Conservation (phyloP, 2,113 vertebrate genomes). For the Morone chrysops region DNA sequence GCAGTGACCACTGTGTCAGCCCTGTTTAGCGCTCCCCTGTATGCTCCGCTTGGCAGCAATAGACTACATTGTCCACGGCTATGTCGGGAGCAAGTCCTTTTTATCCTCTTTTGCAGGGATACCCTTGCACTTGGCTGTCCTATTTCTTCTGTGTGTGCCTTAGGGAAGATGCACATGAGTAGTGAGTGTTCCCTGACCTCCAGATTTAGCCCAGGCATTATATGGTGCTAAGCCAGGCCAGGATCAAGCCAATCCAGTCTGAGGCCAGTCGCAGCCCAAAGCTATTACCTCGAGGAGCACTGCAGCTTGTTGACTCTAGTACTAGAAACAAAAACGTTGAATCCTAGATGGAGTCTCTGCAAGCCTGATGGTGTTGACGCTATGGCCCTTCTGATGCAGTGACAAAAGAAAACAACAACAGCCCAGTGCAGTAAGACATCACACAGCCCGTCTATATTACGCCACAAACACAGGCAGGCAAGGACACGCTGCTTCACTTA, state of each 20-base stretch:
- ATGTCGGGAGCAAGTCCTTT: constrained; percentile 46
- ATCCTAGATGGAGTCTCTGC: not conserved
- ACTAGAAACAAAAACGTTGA: not conserved
- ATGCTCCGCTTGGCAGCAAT: constrained; percentile 54
- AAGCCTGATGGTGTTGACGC: not conserved
- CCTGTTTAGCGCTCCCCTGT: constrained; percentile 39
- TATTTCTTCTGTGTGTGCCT: constrained; percentile 52
- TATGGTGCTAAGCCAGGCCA: not conserved
- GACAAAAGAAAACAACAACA: constrained; percentile 29
- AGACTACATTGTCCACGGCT: constrained; percentile 50
- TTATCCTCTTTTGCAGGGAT: constrained; percentile 48
- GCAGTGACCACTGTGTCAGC: constrained; percentile 27
- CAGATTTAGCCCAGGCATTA: constrained; percentile 58
- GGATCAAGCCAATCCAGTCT: constrained; percentile 24
- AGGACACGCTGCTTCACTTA: constrained; percentile 29
- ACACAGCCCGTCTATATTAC: constrained; percentile 5
- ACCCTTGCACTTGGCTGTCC: constrained; percentile 60
- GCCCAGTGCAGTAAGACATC: constrained; percentile 32
- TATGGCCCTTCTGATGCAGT: constrained; percentile 3
- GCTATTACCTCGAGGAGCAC: constrained; percentile 24
- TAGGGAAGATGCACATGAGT: constrained; percentile 38
- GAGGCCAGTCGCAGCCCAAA: not conserved
- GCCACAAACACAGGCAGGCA: constrained; percentile 26
- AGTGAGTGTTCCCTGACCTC: constrained; percentile 57
- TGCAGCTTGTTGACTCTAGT: constrained; percentile 16